Evolutionary conservation across 2,888 invertebrate species (phyloP).

Genomic region (Drosophila austrosaltans): DNA sequence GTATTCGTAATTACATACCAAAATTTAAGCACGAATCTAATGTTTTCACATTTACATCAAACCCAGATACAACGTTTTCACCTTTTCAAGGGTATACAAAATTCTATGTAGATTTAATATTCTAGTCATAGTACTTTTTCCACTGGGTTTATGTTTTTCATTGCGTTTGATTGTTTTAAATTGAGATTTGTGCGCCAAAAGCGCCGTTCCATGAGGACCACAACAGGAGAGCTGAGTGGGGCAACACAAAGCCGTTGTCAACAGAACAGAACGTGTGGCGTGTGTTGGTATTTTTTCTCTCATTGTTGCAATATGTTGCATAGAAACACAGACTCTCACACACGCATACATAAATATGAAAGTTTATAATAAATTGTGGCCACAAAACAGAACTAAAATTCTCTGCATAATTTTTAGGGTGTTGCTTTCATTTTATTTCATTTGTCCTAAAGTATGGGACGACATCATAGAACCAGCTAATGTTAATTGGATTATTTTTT

Average conservation of each 20-base stretch:
- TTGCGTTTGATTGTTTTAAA: slow-evolving; percentile 75
- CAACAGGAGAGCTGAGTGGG: not conserved
- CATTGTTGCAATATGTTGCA: slow-evolving; percentile 21
- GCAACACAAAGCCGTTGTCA: slow-evolving; percentile 2
- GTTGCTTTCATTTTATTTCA: slow-evolving; percentile 49
- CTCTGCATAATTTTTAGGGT: slow-evolving; percentile 28
- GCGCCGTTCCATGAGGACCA: slow-evolving; percentile 39
- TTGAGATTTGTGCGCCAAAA: slow-evolving; percentile 73
- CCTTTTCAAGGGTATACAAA: slow-evolving; percentile 15
- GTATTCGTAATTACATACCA: too few relatives aligned
- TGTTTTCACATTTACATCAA: too few relatives aligned
- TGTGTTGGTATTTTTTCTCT: slow-evolving; percentile 26
- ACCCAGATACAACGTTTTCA: not conserved
- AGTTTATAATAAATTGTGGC: slow-evolving; percentile 38
- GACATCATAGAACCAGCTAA: slow-evolving; percentile 9
- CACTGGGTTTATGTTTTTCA: slow-evolving; percentile 55
- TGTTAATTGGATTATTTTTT: slow-evolving; percentile 53
- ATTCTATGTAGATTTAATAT: slow-evolving; percentile 8
- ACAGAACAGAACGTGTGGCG: not conserved
- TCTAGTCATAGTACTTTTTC: slow-evolving; percentile 25
- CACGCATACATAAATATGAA: slow-evolving; percentile 23
- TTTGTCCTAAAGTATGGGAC: slow-evolving; percentile 33
- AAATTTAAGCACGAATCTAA: too few relatives aligned
- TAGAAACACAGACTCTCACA: not conserved
- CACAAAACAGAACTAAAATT: slow-evolving; percentile 18